A percentile compares a stretch with the other conserved stretches of the same genome.
Conservation (phyloP, 2,797 vertebrate genomes). For the Halcyon chelicuti region DNA sequence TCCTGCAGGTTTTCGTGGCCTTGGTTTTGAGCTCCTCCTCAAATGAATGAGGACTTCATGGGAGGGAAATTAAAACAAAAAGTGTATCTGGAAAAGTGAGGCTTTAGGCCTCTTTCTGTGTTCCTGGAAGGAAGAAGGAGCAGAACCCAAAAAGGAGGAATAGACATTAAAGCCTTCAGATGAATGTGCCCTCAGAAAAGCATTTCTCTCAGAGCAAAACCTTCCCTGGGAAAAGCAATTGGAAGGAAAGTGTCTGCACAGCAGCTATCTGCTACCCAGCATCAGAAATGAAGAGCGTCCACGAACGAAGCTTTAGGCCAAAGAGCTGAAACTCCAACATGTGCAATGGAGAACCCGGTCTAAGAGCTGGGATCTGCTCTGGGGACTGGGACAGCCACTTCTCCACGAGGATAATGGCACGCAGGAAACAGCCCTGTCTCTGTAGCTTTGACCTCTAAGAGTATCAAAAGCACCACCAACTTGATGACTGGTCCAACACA, state of each 20-base stretch:
- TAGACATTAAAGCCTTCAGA: neutral
- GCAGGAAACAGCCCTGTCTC: neutral
- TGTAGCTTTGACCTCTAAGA: neutral
- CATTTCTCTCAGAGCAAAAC: neutral
- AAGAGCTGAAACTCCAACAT: fast-evolving
- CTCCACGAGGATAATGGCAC: fast-evolving
- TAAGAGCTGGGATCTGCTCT: neutral
- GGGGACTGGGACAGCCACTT: neutral
- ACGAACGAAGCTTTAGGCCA: fast-evolving
- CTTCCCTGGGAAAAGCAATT: neutral
- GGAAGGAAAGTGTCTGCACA: neutral
- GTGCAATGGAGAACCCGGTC: neutral
- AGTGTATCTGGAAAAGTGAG: neutral
- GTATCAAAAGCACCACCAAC: neutral
- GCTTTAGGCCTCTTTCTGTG: neutral
- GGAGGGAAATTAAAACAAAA: neutral
- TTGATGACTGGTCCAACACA: neutral
- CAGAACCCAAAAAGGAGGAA: neutral
- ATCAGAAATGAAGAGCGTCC: neutral
- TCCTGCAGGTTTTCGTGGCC: neutral
- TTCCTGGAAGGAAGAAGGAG: neutral
- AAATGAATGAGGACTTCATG: neutral
- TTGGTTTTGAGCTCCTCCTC: neutral
- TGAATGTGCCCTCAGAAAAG: neutral
- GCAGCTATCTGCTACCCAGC: fast-evolving